Base-by-base conservation (phyloP, 2,113 vertebrate genomes). In the Scartelaos histophorus region DNA sequence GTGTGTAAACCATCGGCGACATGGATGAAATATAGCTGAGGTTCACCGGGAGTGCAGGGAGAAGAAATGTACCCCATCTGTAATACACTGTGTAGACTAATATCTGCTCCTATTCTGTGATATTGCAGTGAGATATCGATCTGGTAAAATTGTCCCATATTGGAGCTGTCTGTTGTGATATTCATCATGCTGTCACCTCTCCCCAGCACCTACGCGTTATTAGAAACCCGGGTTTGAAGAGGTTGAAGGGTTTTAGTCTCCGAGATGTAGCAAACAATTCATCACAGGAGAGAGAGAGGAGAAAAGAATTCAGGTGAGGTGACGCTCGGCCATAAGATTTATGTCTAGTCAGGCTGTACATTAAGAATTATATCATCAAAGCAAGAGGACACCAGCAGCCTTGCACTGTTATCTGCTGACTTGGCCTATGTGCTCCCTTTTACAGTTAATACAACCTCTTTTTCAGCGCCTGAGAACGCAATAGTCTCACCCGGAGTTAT, bases 1-100 rank as follows among this genome's bases (percentile, higher is more conserved):
- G 92, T 94, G 92, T 93, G 93, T 88, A 91, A 95, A 94, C 93
- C 94, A 93, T 94, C 91, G 93, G 93, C 94, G 93, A 94, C 93
- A 92, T 82, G 94, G 94, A 93, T 97, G 95, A 97, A 95, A 95
- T 96, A 97, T 96, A 94, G 95, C 94, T 91, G 85, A 90, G 93
- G 95, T 96, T 97, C 95, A 95, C 95, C 92, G 94, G 95, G 95
- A 96, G 95, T 95, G 96, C 95, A 95, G 94, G 90, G 92, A 95
- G 94, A 95, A 96, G 95, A 96, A 96, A 96, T 97, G 96, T 97
- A 95, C 94, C 95, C 97, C 95, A 96, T 98, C 96, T 97, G 96
- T 98, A 98, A 98, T 97, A 98, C 97, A 97, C 95, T 95, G 95
- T 98, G 96, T 97, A 97, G 96, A 97, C 96, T 97, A 98, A 97